Percentiles rank a stretch among this genome's conserved stretches.
phyloP scores from a whole-genome alignment of 2,113 vertebrate genomes.

The Pholis gunnellus region DNA sequence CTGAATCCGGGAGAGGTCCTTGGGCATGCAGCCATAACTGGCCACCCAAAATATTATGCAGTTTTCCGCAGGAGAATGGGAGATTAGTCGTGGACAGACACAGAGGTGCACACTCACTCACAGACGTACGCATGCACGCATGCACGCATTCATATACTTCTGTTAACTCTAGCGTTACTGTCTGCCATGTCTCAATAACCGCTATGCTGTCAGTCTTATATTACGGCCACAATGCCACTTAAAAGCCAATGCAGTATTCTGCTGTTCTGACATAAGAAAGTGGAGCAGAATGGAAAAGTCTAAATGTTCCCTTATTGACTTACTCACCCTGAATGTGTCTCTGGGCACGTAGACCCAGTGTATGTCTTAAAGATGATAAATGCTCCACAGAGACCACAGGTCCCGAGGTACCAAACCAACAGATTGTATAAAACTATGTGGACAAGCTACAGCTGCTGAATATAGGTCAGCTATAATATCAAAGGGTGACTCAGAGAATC shows the following conservation, averaged over 20 bases:
- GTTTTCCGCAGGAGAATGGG: not conserved
- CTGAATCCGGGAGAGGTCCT: not conserved
- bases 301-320: constrained; percentile 28
- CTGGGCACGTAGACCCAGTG: constrained; percentile 48
- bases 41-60: not conserved
- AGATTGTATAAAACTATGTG: constrained; percentile 31
- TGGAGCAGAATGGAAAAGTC: constrained; percentile 3
- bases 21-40: not conserved
- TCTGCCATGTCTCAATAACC: constrained; percentile 3
- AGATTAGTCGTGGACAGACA: not conserved
- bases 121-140: too few relatives aligned
- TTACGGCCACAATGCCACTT: constrained; percentile 2
- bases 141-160: not conserved
- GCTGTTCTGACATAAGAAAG: not conserved
- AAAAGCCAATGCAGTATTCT: not conserved
- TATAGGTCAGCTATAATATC: constrained; percentile 70
- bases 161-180: not conserved
- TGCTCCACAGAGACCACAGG: constrained; percentile 32
- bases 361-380: constrained; percentile 48
- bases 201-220: not conserved
- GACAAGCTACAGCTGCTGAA: constrained; percentile 64
- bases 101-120: too few relatives aligned
- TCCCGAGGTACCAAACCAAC: constrained; percentile 48
- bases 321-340: constrained; percentile 43
- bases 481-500: constrained; percentile 56